phyloP scores from a whole-genome alignment of 2,888 invertebrate genomes.

The Xylophagus ater region DNA sequence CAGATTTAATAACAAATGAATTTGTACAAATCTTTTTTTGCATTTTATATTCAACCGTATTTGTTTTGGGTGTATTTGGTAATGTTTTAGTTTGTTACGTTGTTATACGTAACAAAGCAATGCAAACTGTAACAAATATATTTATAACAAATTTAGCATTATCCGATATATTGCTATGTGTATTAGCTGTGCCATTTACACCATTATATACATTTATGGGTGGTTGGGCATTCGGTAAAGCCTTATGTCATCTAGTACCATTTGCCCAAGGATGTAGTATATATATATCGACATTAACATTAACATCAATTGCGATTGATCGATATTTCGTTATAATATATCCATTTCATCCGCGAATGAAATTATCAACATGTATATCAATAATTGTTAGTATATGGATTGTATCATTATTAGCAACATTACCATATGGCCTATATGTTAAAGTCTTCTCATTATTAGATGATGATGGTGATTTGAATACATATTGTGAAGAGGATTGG shows the following conservation, averaged over 20 bases:
- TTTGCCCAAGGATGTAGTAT: constrained; percentile 92
- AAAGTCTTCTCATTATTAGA: constrained; percentile 33
- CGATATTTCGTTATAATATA: constrained; percentile 95
- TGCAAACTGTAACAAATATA: constrained; percentile 97
- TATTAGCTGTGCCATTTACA: constrained; percentile 91
- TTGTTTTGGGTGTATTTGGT: constrained; percentile 79
- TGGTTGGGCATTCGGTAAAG: constrained; percentile 85
- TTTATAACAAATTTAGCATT: constrained; percentile 95
- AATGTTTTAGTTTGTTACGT: constrained; percentile 90
- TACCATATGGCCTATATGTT: constrained; percentile 63
- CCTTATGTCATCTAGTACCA: constrained; percentile 85
- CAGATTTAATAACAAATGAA: constrained; percentile 18
- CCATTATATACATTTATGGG: constrained; percentile 87
- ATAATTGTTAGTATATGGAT: constrained; percentile 88
- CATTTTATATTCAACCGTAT: constrained; percentile 65
- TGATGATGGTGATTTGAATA: constrained; percentile 33
- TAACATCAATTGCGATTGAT: constrained; percentile 95
- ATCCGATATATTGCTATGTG: constrained; percentile 86
- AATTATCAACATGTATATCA: constrained; percentile 67
- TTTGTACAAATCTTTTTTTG: constrained; percentile 19
- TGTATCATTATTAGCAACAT: constrained; percentile 72
- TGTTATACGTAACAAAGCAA: constrained; percentile 80
- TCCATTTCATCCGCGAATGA: constrained; percentile 89
- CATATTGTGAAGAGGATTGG: constrained; percentile 83
- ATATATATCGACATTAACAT: constrained; percentile 92